A percentile compares a stretch with the other conserved stretches of the same genome.
These are phyloP conservation scores for Parambassis ranga DNA, from an alignment of 2,797 vertebrate species.

Conservation along the genomic window DNA sequence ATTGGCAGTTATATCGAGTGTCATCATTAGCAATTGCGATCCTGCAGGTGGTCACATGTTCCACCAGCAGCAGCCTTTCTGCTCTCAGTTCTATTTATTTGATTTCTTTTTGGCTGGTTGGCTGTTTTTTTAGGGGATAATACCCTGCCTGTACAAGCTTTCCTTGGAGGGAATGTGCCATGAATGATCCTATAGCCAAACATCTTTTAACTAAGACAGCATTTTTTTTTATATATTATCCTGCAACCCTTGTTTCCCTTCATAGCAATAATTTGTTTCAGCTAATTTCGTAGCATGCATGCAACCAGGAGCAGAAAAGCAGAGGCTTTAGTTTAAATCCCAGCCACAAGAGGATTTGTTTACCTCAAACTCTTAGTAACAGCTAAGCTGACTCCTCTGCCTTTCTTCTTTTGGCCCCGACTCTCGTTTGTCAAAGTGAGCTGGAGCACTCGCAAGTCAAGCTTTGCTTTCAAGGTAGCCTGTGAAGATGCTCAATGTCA, in stretches of 20 bases:
- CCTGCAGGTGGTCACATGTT: slow-evolving; percentile 16
- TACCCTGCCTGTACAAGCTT: not conserved
- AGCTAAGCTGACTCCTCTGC: slow-evolving; percentile 56
- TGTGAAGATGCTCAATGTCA: not conserved
- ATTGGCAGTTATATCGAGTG: slow-evolving; percentile 23
- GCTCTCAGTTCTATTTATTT: slow-evolving; percentile 10
- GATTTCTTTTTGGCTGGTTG: slow-evolving; percentile 11
- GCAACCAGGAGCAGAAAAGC: slow-evolving; percentile 42
- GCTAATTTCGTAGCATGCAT: slow-evolving; percentile 58
- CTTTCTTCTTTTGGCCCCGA: slow-evolving; percentile 28
- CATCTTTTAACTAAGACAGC: slow-evolving; percentile 30
- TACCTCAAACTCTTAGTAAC: slow-evolving; percentile 62
- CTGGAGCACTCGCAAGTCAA: slow-evolving; percentile 32
- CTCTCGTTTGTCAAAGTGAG: slow-evolving; percentile 34
- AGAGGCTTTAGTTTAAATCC: slow-evolving; percentile 64
- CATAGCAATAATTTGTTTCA: slow-evolving; percentile 51
- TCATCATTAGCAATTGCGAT: slow-evolving; percentile 34
- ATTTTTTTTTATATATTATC: too few relatives aligned
- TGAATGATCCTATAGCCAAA: slow-evolving; percentile 26
- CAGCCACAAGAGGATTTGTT: slow-evolving; percentile 61
- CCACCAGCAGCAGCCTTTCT: slow-evolving; percentile 13
- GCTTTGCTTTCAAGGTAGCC: slow-evolving; percentile 16
- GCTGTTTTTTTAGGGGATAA: slow-evolving; percentile 22
- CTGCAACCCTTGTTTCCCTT: slow-evolving; percentile 37
- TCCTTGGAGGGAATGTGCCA: slow-evolving; percentile 23